Base-by-base conservation (phyloP, 2,797 vertebrate species). In the Sarcophilus harrisii region DNA sequence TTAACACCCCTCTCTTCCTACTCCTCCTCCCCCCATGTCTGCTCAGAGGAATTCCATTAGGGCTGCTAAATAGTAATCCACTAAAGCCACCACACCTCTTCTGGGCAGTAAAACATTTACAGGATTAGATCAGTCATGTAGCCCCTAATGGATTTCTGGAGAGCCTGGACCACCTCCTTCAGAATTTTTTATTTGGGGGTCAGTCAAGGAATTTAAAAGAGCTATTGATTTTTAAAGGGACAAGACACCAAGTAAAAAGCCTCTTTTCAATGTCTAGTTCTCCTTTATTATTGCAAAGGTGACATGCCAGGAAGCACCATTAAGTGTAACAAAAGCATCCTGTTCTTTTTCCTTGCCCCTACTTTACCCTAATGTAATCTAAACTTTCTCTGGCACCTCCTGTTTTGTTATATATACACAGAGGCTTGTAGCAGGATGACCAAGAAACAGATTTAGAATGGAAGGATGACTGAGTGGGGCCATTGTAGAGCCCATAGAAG, bases 61-160 rank as follows among this genome's bases (percentile, higher is more conserved):
- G 38, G 89, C 52, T 87, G 59, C 0, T 49, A 96, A 66, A 91
- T 62, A 58, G 58, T 93, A 94, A 95, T 93, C 92, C 60, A n/a
- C 90, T n/a, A 91, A 97, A 95, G 94, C 90, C 57, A 60, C 91
- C 38, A 30, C 59, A 49, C 91, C 58, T 96, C 57, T 81, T 59
- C 54, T 32, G 27, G 73, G 81, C 87, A 60, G 81, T 91, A 57
- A 96, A 93, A 95, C 90, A 95, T 89, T 94, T 89, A 92, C 5
- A 55, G 95, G 95, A 94, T 96, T 95, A 97, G 91, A 29, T 95
- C 55, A 57, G 94, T 57, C 91, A 90, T 90, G 28, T 27, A 91
- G 66, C 38, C 62, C 92, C 59, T 94, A 89, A 94, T 92, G 93
- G 93, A n/a, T 97, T 95, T 95, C 94, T 96, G 73, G 45, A 94